Evolutionary conservation across 2,888 invertebrate genomes (phyloP), one percentile per base, ranked within the genome.

Genomic region (Phoenoteleia sp.): DNA sequence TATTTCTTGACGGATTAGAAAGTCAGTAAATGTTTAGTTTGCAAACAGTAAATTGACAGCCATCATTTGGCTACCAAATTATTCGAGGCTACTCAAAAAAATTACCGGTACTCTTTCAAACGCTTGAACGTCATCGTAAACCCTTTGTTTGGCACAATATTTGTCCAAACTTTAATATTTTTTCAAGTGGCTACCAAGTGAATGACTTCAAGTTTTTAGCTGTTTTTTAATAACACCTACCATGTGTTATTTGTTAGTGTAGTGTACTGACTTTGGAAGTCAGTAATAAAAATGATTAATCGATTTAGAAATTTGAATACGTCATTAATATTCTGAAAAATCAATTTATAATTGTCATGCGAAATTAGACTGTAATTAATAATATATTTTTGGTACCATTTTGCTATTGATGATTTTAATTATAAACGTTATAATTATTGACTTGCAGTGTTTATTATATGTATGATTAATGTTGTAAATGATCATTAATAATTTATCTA

Each of bases 141-240:
- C 66, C 75, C 54, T 64, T 76, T 76, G 75, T 76, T 76, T 76
- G 27, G 64, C 54, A 66, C 54, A 76, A 76, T 76, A 76, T 76
- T 76, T 76, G 56, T 64, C 27, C 56, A 64, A 76, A 75, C 54
- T 62, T 72, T 54, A 47, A 13, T 74, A 62, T 74, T 62, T 74
- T 33, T 45, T 45, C 75, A 76, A 76, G 45, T 64, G 64, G 27
- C 60, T 29, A 21, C 60, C 29, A 39, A 56, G 45, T 21, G 17
- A 56, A 42, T 23, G 9, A 33, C 15, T 19, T 56, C 6, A 19
- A 76, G 66, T n/a, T n/a, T 56, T 54, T 64, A 64, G 66, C 29
- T 77, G 58, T 66, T 77, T 77, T 77, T 58, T 27, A 45, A 71
- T 62, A 62, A 62, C 72, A 72, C 13, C 25, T 11, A 52, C 58